Percentiles rank a stretch among this genome's conserved stretches.
These are phyloP conservation scores for Copidosoma floridanum DNA, from an alignment of 1,140 invertebrate species.

Conservation along the genomic window DNA sequence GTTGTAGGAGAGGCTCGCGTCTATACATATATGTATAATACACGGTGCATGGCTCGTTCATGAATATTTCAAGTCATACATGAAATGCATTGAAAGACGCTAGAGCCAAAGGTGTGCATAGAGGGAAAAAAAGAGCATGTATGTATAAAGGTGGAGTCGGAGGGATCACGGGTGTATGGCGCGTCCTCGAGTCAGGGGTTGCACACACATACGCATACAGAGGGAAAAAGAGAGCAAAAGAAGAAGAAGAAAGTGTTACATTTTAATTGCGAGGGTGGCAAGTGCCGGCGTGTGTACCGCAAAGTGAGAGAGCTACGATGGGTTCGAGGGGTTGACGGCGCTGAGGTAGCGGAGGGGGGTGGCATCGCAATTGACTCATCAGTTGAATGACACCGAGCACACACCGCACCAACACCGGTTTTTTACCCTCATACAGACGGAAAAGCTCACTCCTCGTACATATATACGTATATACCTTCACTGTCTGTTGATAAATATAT, in stretches of 20 bases:
- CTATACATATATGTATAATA: too few relatives aligned
- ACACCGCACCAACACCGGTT: too few relatives aligned
- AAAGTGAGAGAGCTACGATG: background rate
- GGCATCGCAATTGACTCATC: slow-evolving; percentile 18
- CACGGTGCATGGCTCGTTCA: slow-evolving; percentile 8
- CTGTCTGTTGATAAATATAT: background rate
- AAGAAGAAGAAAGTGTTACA: slow-evolving; percentile 1
- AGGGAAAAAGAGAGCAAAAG: background rate
- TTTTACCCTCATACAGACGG: too few relatives aligned
- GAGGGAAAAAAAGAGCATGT: too few relatives aligned
- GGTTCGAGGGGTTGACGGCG: background rate
- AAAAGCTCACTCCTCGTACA: too few relatives aligned
- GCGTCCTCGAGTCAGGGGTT: background rate
- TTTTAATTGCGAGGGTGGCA: slow-evolving; percentile 10
- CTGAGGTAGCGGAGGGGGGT: background rate
- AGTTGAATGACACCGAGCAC: background rate
- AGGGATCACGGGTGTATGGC: background rate
- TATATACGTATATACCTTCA: too few relatives aligned
- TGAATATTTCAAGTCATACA: slow-evolving; percentile 7
- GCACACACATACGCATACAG: background rate
- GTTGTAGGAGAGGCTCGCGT: too few relatives aligned
- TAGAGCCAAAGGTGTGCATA: too few relatives aligned
- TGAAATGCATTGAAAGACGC: slow-evolving; percentile 7
- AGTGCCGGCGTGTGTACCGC: too few relatives aligned
- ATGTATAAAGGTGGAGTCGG: background rate